A percentile compares a stretch with the other conserved stretches of the same genome.
phyloP scores from a whole-genome alignment of 2,797 vertebrate genomes.

The Luscinia luscinia region DNA sequence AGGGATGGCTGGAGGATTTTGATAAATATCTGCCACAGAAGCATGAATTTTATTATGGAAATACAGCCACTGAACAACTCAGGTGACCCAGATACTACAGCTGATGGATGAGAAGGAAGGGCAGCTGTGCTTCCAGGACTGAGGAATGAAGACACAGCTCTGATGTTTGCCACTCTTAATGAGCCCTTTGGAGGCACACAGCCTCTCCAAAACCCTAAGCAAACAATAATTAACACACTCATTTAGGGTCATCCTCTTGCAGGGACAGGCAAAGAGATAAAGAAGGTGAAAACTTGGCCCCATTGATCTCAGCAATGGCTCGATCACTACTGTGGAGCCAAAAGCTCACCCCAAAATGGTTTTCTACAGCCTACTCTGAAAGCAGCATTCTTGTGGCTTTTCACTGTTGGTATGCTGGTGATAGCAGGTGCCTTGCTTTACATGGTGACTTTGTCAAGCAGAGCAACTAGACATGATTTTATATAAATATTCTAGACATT shows the following conservation, averaged over 20 bases:
- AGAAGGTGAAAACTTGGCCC: neutral
- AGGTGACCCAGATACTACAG: neutral
- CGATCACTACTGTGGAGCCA: neutral
- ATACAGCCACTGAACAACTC: neutral
- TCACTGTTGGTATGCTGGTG: accelerated
- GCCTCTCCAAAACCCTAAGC: neutral
- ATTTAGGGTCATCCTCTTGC: neutral
- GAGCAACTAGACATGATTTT: neutral
- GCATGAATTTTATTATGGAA: neutral
- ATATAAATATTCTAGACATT: neutral
- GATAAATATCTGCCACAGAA: neutral
- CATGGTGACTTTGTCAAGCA: neutral
- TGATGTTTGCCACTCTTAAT: neutral
- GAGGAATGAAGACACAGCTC: neutral
- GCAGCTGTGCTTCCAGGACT: neutral
- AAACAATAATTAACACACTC: neutral
- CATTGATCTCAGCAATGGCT: neutral
- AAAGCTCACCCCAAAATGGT: neutral
- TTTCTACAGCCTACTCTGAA: neutral
- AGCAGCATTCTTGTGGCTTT: neutral
- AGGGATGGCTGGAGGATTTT: neutral
- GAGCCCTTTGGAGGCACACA: neutral
- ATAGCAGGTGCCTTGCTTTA: neutral
- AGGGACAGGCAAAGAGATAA: neutral
- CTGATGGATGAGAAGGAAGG: neutral